A percentile compares a stretch with the other conserved stretches of the same genome.
phyloP scores from a whole-genome alignment of 2,797 vertebrate species.

The Margarornis squamiger region DNA sequence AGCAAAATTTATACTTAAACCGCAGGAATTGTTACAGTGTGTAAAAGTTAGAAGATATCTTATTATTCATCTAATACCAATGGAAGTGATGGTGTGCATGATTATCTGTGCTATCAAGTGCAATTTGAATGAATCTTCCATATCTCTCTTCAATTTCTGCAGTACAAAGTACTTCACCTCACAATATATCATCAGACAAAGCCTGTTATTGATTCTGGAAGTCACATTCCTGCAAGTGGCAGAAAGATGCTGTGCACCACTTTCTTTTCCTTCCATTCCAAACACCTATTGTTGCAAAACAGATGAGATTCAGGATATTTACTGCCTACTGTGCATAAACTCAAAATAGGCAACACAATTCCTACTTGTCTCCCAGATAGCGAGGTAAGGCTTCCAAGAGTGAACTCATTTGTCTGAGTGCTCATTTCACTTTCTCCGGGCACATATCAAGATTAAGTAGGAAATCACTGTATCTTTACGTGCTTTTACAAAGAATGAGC shows the following conservation, averaged over 20 bases:
- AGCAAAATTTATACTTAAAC: neutral
- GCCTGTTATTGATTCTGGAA: constrained; percentile 40
- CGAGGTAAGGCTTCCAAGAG: constrained; percentile 12
- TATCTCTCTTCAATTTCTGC: neutral
- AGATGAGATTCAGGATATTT: constrained; percentile 39
- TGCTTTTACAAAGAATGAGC: constrained; percentile 14
- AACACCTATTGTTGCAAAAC: neutral
- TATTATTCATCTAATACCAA: neutral
- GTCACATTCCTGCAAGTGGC: neutral
- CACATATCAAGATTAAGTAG: constrained; percentile 39
- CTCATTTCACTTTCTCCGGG: constrained; percentile 41
- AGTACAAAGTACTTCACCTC: neutral
- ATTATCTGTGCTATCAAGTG: neutral
- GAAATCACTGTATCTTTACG: constrained; percentile 24
- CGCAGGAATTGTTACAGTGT: neutral
- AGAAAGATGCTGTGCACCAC: neutral
- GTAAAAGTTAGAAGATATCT: neutral
- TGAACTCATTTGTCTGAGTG: constrained; percentile 53
- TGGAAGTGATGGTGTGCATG: neutral
- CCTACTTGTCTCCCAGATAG: neutral
- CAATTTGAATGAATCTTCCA: neutral
- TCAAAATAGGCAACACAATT: neutral
- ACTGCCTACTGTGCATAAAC: constrained; percentile 25
- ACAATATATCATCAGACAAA: constrained; percentile 34
- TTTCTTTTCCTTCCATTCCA: neutral